A percentile compares a stretch with the other conserved stretches of the same genome.
Conservation (phyloP, 2,797 vertebrate species). For the Atherinosoma microstoma region DNA sequence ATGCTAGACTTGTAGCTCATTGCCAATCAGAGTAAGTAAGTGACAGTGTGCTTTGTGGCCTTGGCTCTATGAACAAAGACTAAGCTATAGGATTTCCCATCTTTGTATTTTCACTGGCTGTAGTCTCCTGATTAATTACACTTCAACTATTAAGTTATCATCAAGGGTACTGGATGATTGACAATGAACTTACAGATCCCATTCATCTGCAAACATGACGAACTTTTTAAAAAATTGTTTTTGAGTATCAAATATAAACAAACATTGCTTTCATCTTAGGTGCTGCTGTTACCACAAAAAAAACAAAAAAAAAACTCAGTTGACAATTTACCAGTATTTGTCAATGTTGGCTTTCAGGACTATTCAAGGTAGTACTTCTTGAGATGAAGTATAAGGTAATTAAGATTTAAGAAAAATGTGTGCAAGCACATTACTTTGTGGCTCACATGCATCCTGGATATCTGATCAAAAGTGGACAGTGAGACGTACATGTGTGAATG, state of each 20-base stretch:
- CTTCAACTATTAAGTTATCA: constrained; percentile 13
- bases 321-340: neutral
- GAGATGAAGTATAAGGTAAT: too few species aligned
- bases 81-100: constrained; percentile 11
- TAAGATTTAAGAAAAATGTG: too few species aligned
- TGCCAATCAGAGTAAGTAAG: constrained; percentile 4
- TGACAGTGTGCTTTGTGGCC: constrained; percentile 13
- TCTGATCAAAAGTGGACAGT: too few species aligned
- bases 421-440: too few species aligned
- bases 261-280: neutral
- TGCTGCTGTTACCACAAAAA: neutral
- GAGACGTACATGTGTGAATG: too few species aligned
- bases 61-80: constrained; percentile 10
- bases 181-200: neutral
- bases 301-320: neutral
- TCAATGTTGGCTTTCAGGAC: neutral
- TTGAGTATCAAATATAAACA: neutral
- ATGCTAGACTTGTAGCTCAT: constrained; percentile 28
- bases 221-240: neutral
- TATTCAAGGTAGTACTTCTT: too few species aligned
- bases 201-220: neutral
- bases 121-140: neutral
- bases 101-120: neutral
- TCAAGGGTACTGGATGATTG: neutral
- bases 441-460: too few species aligned